Conservation (phyloP, 2,113 vertebrate genomes). For the Marcusenius ussheri region DNA sequence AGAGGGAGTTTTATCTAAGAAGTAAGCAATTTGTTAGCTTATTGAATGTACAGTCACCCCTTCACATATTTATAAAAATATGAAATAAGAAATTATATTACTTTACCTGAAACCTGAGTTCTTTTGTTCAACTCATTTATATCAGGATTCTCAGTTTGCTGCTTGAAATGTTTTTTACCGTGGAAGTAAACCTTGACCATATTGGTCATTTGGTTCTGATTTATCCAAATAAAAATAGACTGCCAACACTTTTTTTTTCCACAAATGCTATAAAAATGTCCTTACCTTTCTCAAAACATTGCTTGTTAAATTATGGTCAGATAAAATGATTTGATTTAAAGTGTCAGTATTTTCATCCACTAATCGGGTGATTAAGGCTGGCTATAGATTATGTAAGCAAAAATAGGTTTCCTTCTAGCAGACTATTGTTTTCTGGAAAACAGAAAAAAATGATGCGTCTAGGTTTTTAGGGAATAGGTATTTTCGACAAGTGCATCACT, state of each 20-base stretch:
- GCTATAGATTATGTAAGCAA: neutral
- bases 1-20: neutral
- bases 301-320: neutral
- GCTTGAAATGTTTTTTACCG: neutral
- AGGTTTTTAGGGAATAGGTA: neutral
- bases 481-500: neutral
- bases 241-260: too few species aligned
- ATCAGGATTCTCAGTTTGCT: neutral
- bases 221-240: neutral
- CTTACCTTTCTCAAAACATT: neutral
- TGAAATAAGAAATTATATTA: neutral
- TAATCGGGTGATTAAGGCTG: neutral
- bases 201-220: neutral
- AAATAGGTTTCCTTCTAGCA: neutral
- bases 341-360: neutral
- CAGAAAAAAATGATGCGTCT: neutral
- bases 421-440: neutral
- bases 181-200: neutral
- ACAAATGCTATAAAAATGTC: neutral
- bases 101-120: neutral
- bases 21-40: neutral
- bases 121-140: neutral
- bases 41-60: neutral
- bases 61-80: neutral
- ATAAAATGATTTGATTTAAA: neutral